A percentile compares a stretch with the other conserved stretches of the same genome.
phyloP scores from a whole-genome alignment of 1,140 invertebrate species.

The Phortica variegata region DNA sequence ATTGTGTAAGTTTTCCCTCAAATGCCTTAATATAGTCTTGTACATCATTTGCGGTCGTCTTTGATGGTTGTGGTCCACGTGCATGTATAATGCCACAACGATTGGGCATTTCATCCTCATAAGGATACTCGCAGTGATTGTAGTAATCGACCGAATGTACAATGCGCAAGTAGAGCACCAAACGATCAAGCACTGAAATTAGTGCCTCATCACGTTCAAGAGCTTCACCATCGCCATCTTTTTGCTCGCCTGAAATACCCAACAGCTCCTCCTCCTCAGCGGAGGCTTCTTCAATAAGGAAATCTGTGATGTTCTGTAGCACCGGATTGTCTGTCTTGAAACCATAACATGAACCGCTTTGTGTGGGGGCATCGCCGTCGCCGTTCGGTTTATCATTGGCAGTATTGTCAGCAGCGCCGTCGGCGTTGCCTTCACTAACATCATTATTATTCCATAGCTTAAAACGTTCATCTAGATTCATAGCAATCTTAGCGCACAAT shows the following conservation, averaged over 20 bases:
- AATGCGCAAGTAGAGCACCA: constrained; percentile 91
- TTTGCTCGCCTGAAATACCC: constrained; percentile 67
- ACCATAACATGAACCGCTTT: constrained; percentile 64
- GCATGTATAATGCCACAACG: constrained; percentile 98
- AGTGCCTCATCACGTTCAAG: constrained; percentile 80
- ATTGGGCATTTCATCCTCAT: constrained; percentile 99
- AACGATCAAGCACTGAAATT: constrained; percentile 70
- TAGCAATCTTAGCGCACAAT: constrained; percentile 90
- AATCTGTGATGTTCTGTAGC: constrained; percentile 96
- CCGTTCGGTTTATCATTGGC: constrained; percentile 18
- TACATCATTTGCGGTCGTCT: constrained; percentile 70
- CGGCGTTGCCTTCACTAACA: constrained; percentile 46
- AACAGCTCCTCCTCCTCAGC: constrained; percentile 97
- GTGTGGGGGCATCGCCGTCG: constrained; percentile 1
- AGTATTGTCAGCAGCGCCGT: no score
- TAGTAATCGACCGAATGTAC: constrained; percentile 99
- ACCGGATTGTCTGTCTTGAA: constrained; percentile 92
- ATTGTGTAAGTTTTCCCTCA: constrained; percentile 86
- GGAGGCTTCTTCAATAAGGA: constrained; percentile 96
- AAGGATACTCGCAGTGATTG: constrained; percentile 97
- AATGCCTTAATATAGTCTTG: constrained; percentile 77
- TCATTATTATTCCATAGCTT: constrained; percentile 69
- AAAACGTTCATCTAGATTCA: constrained; percentile 85
- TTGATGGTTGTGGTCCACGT: constrained; percentile 80
- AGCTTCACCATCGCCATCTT: constrained; percentile 60